phyloP scores from a whole-genome alignment of 2,888 invertebrate genomes.

The Axea sp. region DNA sequence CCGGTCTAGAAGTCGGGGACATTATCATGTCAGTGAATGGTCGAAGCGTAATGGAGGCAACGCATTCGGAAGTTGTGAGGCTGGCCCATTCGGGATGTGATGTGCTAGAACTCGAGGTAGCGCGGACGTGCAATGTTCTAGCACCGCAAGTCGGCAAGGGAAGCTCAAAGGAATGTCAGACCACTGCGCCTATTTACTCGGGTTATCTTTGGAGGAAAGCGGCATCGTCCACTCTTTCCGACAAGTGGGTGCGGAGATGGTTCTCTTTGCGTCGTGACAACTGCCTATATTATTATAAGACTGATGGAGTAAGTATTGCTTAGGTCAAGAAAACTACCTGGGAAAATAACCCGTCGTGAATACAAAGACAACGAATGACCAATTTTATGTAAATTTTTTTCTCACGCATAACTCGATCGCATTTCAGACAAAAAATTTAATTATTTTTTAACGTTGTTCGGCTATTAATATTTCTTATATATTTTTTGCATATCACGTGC shows the following conservation, averaged over 20 bases:
- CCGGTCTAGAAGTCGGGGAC: constrained; percentile 95
- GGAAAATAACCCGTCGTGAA: too few species aligned
- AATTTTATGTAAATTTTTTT: too few species aligned
- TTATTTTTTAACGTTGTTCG: too few species aligned
- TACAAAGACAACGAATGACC: too few species aligned
- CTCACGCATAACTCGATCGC: too few species aligned
- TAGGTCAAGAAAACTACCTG: too few species aligned
- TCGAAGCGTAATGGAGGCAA: constrained; percentile 93
- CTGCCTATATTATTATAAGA: constrained; percentile 97
- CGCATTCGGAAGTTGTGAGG: constrained; percentile 95
- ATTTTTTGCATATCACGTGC: too few species aligned
- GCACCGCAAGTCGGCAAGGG: constrained; percentile 84
- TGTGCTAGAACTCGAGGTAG: constrained; percentile 92
- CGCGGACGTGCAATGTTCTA: constrained; percentile 90
- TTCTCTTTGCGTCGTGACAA: constrained; percentile 94
- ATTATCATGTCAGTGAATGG: constrained; percentile 95
- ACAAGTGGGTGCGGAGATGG: constrained; percentile 93
- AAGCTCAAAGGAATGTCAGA: constrained; percentile 81
- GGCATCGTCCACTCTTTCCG: constrained; percentile 80
- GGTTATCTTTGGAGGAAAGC: constrained; percentile 88
- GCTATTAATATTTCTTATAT: too few species aligned
- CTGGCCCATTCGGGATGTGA: constrained; percentile 94
- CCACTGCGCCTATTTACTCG: constrained; percentile 82
- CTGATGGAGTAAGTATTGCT: constrained; percentile 86
- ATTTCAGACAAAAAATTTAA: too few species aligned